These are phyloP conservation scores for Entomobrya proxima DNA, from an alignment of 2,888 invertebrate species.

Conservation along the genomic window DNA sequence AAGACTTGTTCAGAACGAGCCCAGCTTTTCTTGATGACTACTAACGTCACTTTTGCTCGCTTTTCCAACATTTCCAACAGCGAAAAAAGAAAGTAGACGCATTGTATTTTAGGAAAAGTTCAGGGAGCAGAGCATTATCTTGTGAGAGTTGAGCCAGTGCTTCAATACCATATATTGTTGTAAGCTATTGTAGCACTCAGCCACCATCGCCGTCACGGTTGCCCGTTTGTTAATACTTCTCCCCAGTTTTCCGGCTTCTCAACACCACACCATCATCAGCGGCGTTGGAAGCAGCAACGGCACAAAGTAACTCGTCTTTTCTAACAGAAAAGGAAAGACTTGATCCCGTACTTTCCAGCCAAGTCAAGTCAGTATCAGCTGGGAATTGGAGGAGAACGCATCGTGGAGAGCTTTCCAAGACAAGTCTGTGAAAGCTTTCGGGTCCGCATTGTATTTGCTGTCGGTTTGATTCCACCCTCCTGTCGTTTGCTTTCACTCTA, in stretches of 20 bases:
- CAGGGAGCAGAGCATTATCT: neutral
- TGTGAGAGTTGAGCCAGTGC: neutral
- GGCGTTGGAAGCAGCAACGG: neutral
- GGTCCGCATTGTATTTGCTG: neutral
- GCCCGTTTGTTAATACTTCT: slow-evolving; percentile 24
- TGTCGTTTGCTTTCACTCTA: neutral
- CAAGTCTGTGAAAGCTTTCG: neutral
- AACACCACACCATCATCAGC: slow-evolving; percentile 27
- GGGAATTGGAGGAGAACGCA: slow-evolving; percentile 50
- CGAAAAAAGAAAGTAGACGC: neutral
- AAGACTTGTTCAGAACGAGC: too few species aligned
- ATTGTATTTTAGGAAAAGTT: slow-evolving; percentile 4
- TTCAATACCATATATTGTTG: neutral
- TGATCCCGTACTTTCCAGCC: slow-evolving; percentile 44
- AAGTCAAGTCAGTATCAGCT: slow-evolving; percentile 50
- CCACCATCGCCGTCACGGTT: neutral
- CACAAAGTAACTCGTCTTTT: slow-evolving; percentile 16
- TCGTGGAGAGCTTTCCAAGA: slow-evolving; percentile 17
- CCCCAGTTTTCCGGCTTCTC: slow-evolving; percentile 45
- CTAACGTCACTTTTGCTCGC: neutral
- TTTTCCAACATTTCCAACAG: neutral
- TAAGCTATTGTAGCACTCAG: neutral
- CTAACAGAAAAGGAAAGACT: slow-evolving; percentile 14
- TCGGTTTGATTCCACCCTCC: too few species aligned
- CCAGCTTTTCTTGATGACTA: slow-evolving; percentile 6